phyloP scores from a whole-genome alignment of 2,797 vertebrate genomes.

The Cynopterus sphinx region DNA sequence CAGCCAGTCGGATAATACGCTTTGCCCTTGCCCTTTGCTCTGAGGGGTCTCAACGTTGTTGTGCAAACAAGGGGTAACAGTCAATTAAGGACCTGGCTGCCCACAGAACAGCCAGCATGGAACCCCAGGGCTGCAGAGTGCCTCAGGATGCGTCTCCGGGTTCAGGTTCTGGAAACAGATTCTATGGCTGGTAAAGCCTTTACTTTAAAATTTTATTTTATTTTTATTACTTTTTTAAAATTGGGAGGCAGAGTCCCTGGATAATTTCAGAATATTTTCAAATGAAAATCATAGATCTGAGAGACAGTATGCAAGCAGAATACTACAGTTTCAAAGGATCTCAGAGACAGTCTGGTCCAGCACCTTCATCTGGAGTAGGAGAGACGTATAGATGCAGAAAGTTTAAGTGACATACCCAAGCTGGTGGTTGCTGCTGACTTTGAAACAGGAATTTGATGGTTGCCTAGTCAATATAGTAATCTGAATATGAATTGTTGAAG shows the following conservation, averaged over 20 bases:
- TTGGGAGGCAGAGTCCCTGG: background rate
- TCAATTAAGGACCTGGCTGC: background rate
- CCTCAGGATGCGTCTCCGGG: conserved; percentile 38
- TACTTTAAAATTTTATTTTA: background rate
- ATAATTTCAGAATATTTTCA: background rate
- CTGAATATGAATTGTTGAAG: background rate
- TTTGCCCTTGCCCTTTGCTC: conserved; percentile 37
- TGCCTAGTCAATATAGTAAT: background rate
- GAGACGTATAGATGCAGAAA: background rate
- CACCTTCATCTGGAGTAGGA: background rate
- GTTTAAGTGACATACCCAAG: background rate
- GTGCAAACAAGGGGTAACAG: conserved; percentile 56
- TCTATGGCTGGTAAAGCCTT: background rate
- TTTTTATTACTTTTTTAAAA: conserved; percentile 46
- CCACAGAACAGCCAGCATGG: background rate
- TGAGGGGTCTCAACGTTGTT: conserved; percentile 67
- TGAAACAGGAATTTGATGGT: background rate
- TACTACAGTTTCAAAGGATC: background rate
- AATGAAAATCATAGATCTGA: conserved; percentile 23
- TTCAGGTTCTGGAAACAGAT: conserved; percentile 31
- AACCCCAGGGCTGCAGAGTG: background rate
- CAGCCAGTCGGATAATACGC: conserved; percentile 5
- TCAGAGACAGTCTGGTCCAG: background rate
- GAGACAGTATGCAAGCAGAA: background rate
- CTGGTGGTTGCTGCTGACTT: background rate